Percentiles rank a stretch among this genome's conserved stretches.
These are phyloP conservation scores for Luperina testacea DNA, from an alignment of 2,888 invertebrate genomes.

Conservation along the genomic window DNA sequence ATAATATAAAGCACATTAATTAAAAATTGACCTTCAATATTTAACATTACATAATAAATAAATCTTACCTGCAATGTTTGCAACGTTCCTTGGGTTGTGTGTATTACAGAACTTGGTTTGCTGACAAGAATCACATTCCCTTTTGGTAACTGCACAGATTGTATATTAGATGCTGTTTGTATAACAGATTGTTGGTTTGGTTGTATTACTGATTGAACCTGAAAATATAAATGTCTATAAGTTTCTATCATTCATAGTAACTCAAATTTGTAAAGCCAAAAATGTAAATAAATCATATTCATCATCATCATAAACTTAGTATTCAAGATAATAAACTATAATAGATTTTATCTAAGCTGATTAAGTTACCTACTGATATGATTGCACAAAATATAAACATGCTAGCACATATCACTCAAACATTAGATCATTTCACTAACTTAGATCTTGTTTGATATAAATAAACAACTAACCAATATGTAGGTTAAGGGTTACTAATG, in stretches of 20 bases:
- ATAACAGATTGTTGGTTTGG: constrained; percentile 98
- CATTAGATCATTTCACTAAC: constrained; percentile 2
- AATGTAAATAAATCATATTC: constrained; percentile 31
- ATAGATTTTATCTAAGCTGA: constrained; percentile 22
- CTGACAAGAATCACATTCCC: constrained; percentile 97
- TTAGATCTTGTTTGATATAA: constrained; percentile 15
- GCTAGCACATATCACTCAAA: constrained; percentile 17
- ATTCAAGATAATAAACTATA: constrained; percentile 7
- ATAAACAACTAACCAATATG: constrained; percentile 34
- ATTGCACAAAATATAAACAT: constrained; percentile 38
- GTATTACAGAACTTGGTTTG: constrained; percentile 97
- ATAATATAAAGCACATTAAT: background rate
- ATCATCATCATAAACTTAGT: background rate
- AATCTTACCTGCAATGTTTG: constrained; percentile 94
- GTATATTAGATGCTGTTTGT: constrained; percentile 96
- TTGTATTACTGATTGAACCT: constrained; percentile 99
- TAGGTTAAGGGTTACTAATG: constrained; percentile 32
- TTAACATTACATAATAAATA: background rate
- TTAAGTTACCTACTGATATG: constrained; percentile 21
- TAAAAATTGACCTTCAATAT: background rate
- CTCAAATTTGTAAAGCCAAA: constrained; percentile 1
- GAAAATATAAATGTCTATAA: constrained; percentile 74
- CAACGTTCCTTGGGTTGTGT: constrained; percentile 96
- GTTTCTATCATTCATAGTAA: background rate
- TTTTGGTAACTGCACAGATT: constrained; percentile 95